Conservation (phyloP, 2,113 vertebrate genomes). For the Pomatorhinus ruficollis region DNA sequence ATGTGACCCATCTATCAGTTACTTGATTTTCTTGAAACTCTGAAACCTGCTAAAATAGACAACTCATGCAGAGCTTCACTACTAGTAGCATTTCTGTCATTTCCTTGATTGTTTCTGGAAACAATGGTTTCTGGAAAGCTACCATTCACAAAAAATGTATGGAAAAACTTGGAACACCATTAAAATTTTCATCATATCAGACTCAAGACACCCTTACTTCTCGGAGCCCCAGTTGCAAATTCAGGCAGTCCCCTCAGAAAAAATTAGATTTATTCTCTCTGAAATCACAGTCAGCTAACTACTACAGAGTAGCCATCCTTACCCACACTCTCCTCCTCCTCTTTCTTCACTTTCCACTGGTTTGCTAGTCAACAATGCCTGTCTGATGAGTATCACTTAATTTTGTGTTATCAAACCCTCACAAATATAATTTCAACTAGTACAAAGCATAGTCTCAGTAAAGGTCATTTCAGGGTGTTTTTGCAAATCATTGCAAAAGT, state of each 20-base stretch:
- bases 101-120: neutral
- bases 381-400: neutral
- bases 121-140: neutral
- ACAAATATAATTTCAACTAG: neutral
- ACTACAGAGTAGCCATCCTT: neutral
- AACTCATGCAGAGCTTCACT: neutral
- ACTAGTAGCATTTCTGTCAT: neutral
- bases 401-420: neutral
- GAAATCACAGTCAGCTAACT: neutral
- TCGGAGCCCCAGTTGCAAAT: neutral
- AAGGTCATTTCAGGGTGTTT: neutral
- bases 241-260: neutral
- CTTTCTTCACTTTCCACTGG: neutral
- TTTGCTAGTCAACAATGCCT: neutral
- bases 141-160: neutral
- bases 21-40: neutral
- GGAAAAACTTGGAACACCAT: neutral
- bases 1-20: neutral
- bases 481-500: neutral
- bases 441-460: neutral
- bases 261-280: neutral
- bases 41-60: neutral
- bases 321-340: neutral
- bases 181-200: neutral
- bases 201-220: neutral